phyloP scores from a whole-genome alignment of 2,888 invertebrate genomes.

The Pyrochroa serraticornis region DNA sequence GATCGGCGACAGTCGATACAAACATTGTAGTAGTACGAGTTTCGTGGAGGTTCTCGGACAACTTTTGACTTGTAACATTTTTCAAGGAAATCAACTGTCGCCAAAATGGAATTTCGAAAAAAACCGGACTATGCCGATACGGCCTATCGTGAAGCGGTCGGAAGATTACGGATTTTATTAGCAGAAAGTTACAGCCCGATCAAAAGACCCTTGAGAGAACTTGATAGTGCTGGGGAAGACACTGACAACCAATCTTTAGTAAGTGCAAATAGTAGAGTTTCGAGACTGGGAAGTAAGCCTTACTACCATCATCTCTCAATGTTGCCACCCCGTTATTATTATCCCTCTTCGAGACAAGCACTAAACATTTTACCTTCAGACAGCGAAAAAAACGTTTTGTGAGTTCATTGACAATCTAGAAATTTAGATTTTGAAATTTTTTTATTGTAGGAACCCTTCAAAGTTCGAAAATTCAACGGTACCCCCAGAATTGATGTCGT shows the following conservation, averaged over 20 bases:
- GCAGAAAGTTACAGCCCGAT: slow-evolving; percentile 73
- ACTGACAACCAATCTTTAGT: slow-evolving; percentile 62
- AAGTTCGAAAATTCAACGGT: slow-evolving; percentile 46
- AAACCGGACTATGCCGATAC: slow-evolving; percentile 82
- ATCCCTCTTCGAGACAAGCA: slow-evolving; percentile 35
- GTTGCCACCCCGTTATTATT: slow-evolving; percentile 40
- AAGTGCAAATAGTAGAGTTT: slow-evolving; percentile 53
- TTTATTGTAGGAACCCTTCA: slow-evolving; percentile 32
- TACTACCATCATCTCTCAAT: slow-evolving; percentile 38
- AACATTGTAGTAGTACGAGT: slow-evolving; percentile 8
- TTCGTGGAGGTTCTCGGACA: neutral
- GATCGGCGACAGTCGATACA: slow-evolving; percentile 12
- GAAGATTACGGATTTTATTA: slow-evolving; percentile 75
- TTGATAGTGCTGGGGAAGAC: slow-evolving; percentile 65
- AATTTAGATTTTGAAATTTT: neutral
- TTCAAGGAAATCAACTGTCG: slow-evolving; percentile 50
- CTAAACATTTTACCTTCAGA: slow-evolving; percentile 8
- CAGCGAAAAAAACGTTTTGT: slow-evolving; percentile 10
- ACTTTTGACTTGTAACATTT: slow-evolving; percentile 4
- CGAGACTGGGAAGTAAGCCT: slow-evolving; percentile 35
- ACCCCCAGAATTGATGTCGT: slow-evolving; percentile 76
- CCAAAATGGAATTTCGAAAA: slow-evolving; percentile 62
- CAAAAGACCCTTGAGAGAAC: slow-evolving; percentile 58
- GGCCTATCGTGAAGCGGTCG: slow-evolving; percentile 84
- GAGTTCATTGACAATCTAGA: neutral